These are phyloP conservation scores for Macrophya alboannulata DNA, from an alignment of 2,888 invertebrate species.

Conservation along the genomic window DNA sequence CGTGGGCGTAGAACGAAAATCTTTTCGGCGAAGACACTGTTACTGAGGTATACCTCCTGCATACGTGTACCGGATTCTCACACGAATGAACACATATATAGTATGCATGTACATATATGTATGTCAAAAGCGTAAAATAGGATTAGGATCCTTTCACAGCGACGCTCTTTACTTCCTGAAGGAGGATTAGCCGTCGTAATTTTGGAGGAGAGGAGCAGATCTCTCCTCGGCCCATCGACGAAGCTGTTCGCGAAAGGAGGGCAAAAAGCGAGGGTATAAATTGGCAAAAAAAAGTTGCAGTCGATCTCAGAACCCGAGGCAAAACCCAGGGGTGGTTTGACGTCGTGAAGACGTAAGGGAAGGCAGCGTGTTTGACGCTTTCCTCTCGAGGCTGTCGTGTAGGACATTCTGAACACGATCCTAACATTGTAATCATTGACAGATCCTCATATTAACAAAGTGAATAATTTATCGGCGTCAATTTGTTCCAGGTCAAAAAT, in stretches of 20 bases:
- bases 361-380: constrained; percentile 13
- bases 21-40: background rate
- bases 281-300: constrained; percentile 27
- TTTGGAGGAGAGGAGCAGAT: constrained; percentile 7
- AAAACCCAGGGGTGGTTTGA: constrained; percentile 2
- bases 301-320: constrained; percentile 35
- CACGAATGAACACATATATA: background rate
- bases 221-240: constrained; percentile 16
- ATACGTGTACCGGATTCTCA: background rate
- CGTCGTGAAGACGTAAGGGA: background rate
- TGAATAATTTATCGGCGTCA: background rate
- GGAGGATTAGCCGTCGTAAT: constrained; percentile 40
- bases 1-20: background rate
- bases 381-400: constrained; percentile 3
- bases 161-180: constrained; percentile 38
- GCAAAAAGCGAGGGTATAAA: constrained; percentile 14
- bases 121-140: constrained; percentile 33
- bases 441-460: background rate
- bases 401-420: constrained; percentile 23
- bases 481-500: constrained; percentile 69
- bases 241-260: constrained; percentile 45
- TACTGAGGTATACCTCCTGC: background rate
- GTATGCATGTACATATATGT: background rate
- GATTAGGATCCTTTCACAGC: constrained; percentile 50
- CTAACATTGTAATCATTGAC: background rate